Evolutionary conservation across 2,797 vertebrate genomes (phyloP).

Genomic region (Selene dorsalis): DNA sequence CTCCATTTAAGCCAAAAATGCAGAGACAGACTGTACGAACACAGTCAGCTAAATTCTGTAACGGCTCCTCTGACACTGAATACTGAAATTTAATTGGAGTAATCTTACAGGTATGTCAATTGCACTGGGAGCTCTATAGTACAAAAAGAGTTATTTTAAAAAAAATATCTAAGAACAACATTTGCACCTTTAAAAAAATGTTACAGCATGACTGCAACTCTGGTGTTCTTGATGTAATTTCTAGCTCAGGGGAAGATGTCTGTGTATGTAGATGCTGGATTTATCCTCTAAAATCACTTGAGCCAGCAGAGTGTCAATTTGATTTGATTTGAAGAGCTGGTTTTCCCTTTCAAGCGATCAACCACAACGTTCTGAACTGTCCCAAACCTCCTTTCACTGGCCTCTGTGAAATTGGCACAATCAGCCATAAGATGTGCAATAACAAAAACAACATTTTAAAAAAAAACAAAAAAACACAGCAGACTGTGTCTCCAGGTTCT

Average conservation of each 20-base stretch:
- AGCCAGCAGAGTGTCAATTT: slow-evolving; percentile 26
- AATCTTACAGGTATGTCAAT: slow-evolving; percentile 22
- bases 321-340: slow-evolving; percentile 24
- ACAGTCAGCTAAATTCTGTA: slow-evolving; percentile 39
- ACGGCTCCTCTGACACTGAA: slow-evolving; percentile 42
- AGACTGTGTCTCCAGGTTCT: slow-evolving; percentile 47
- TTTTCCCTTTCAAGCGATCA: slow-evolving; percentile 61
- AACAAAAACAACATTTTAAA: slow-evolving; percentile 36
- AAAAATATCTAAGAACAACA: background rate
- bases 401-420: slow-evolving; percentile 61
- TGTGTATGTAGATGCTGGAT: background rate
- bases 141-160: background rate
- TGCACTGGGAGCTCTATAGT: slow-evolving; percentile 7
- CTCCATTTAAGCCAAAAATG: slow-evolving; percentile 25
- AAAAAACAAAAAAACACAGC: slow-evolving; percentile 30
- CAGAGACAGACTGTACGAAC: slow-evolving; percentile 32
- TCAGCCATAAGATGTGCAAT: slow-evolving; percentile 69
- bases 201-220: background rate
- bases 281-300: slow-evolving; percentile 1
- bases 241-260: background rate
- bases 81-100: slow-evolving; percentile 32
- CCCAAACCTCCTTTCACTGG: slow-evolving; percentile 54
- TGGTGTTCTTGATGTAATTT: slow-evolving; percentile 4
- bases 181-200: background rate
- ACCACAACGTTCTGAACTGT: slow-evolving; percentile 44